A percentile compares a stretch with the other conserved stretches of the same genome.
These are phyloP conservation scores for Cetonia aurata DNA, from an alignment of 2,888 invertebrate species.

Conservation along the genomic window DNA sequence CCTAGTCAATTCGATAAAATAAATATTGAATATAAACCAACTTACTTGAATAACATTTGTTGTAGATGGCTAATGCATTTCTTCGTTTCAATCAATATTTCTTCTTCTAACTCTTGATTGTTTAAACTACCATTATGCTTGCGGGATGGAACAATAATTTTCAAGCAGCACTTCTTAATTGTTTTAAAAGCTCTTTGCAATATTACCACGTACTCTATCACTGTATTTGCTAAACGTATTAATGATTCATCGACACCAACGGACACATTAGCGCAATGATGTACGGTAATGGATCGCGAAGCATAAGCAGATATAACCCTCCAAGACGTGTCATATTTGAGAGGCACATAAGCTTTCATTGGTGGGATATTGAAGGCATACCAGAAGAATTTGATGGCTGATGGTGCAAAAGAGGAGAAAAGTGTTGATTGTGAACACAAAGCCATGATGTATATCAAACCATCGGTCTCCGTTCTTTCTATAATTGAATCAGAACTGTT, in stretches of 20 bases:
- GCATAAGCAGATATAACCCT: constrained; percentile 58
- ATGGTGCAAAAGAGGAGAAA: constrained; percentile 56
- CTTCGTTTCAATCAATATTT: constrained; percentile 57
- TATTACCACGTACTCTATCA: constrained; percentile 58
- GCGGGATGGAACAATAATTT: constrained; percentile 34
- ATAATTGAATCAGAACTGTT: constrained; percentile 52
- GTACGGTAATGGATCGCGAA: constrained; percentile 60
- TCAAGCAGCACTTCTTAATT: constrained; percentile 51
- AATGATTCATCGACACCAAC: constrained; percentile 60
- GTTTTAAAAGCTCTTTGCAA: constrained; percentile 61
- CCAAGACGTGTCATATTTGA: constrained; percentile 55
- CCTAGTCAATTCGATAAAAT: too few relatives aligned
- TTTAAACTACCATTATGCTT: constrained; percentile 3
- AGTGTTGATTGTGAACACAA: constrained; percentile 57
- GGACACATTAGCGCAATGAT: constrained; percentile 59
- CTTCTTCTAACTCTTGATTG: constrained; percentile 45
- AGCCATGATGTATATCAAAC: constrained; percentile 53
- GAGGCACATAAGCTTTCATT: constrained; percentile 54
- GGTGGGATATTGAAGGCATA: constrained; percentile 23
- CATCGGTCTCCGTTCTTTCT: constrained; percentile 54
- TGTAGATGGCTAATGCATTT: constrained; percentile 57
- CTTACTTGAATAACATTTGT: constrained; percentile 58
- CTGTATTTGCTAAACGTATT: constrained; percentile 62
- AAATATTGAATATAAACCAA: too few relatives aligned
- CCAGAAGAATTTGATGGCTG: constrained; percentile 50